Evolutionary conservation across 2,797 vertebrate genomes (phyloP), one percentile per base, ranked within the genome.

Genomic region (Channa striata): DNA sequence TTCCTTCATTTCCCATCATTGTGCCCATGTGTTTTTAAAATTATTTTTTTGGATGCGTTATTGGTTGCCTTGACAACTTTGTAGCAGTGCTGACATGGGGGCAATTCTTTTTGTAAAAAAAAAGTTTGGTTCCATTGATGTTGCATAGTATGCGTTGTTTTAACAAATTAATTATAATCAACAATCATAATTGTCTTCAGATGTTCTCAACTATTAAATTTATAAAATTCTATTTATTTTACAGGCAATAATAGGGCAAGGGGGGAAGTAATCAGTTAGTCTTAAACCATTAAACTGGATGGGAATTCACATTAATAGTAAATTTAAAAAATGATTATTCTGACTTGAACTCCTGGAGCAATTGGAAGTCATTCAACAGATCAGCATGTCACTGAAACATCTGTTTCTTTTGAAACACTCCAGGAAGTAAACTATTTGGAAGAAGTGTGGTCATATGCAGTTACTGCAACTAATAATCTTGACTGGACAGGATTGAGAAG

Each of bases 381-480:
- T 60, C 76, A 57, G 61, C 63, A 5, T 67, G 53, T 50, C 59
- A 68, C 10, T 62, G 50, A 77, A 71, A 72, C n/a, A 11, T 52
- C 76, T 68, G 49, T 66, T 77, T 60, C 76, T 72, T 81, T 77
- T 40, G 48, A 79, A 66, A 52, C 48, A 14, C 51, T 81, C 61
- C 64, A 61, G 78, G 72, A 85, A 72, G n/a, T 74, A 33, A 70
- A 59, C 36, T 66, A 47, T 51, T 54, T 57, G 37, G 62, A 65
- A 59, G n/a, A 58, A 33, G 52, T 19, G 67, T 51, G 64, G 44
- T 84, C 68, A 16, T 34, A 63, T 42, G 8, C 46, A 53, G 59
- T 46, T 49, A 61, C 19, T 62, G 68, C 49, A 56, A 43, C 40
- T 62, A 59, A 69, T 59, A 63, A 60, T 34, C 59, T 54, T 51